These are phyloP conservation scores for Poeciliopsis infans DNA, from an alignment of 2,797 vertebrate species.

Conservation along the genomic window DNA sequence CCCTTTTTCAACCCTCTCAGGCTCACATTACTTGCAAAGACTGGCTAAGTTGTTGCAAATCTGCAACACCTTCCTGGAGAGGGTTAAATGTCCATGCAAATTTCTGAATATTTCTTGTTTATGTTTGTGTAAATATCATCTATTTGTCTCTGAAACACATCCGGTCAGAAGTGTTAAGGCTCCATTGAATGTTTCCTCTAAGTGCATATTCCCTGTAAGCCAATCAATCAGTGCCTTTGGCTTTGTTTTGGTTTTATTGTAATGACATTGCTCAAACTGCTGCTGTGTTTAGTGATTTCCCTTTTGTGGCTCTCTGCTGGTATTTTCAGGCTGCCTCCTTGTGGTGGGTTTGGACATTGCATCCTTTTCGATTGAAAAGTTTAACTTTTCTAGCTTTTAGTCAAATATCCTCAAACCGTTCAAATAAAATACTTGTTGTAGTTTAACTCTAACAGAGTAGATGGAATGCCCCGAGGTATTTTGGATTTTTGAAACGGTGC, in stretches of 20 bases:
- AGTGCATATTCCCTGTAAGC: constrained; percentile 45
- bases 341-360: constrained; percentile 54
- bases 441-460: background rate
- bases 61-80: too few species aligned
- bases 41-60: too few species aligned
- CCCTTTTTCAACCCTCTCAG: constrained; percentile 10
- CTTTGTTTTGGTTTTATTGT: constrained; percentile 53
- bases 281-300: constrained; percentile 31
- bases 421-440: background rate
- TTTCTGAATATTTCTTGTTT: constrained; percentile 27
- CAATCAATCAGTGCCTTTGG: constrained; percentile 51
- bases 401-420: background rate
- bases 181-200: constrained; percentile 55
- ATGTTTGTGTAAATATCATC: constrained; percentile 47
- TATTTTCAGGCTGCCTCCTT: constrained; percentile 59
- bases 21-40: too few species aligned
- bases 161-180: constrained; percentile 37
- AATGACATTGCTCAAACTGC: constrained; percentile 38
- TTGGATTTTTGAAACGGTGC: background rate
- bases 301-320: constrained; percentile 15
- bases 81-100: constrained; percentile 1
- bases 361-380: background rate
- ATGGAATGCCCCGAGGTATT: background rate
- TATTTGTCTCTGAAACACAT: constrained; percentile 19
- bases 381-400: background rate